Base-by-base conservation (phyloP, 2,888 invertebrate species). In the Tineola bisselliella region DNA sequence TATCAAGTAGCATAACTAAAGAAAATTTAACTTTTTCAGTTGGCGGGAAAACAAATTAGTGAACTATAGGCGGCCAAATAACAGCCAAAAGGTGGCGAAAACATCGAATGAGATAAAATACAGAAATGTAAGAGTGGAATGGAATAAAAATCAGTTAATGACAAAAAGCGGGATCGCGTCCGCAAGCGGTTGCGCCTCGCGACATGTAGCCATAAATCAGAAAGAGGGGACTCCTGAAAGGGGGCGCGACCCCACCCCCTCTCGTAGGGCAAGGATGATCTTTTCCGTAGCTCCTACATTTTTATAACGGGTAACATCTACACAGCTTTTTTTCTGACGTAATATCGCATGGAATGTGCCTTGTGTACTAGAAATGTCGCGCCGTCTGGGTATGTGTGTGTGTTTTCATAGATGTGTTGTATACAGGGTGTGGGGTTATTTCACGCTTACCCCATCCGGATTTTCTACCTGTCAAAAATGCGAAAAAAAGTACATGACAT, bases 161-260 rank as follows among this genome's bases (percentile, higher is more conserved):
- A 83, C 79, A 82, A 83, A 84, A 81, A 79, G 78, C 77, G 79
- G 74, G 80, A 57, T 75, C 74, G 72, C 74, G 77, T 78, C 76
- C 77, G 75, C 72, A 72, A 69, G 65, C 64, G 70, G 74, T 71
- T 69, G 73, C 73, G 76, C 75, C 75, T 75, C 74, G 79, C 82
- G 83, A 86, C 87, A 83, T 79, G 81, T 84, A 80, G 75, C 84
- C 81, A 87, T 88, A 87, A 87, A 87, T 87, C 84, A 84, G 81
- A 69, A 73, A 81, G 83, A 81, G 76, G 73, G 52, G 10, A 13
- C 13, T 15, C n/a, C 31, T 13, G 58, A 58, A 31, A 58, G 54
- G 61, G 61, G 52, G 72, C 68, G 74, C 70, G 79, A 77, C 74
- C 68, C 71, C 71, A 70, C 72, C 72, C 66, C 70, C 61, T 54